Base-by-base conservation (phyloP, 2,888 invertebrate species). In the Incurvaria masculella region DNA sequence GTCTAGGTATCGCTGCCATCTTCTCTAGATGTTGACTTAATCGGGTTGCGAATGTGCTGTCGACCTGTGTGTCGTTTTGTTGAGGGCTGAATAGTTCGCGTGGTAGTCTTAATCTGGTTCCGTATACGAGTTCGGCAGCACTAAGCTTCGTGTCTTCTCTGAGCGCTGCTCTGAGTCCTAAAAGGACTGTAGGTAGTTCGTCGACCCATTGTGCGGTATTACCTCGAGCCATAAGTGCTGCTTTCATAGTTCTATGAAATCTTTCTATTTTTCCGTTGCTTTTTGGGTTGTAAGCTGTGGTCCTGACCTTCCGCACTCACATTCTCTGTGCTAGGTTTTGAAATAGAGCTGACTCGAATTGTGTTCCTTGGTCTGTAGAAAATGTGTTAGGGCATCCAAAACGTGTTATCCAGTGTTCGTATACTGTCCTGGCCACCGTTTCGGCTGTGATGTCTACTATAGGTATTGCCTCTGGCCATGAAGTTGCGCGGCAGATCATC, bases 211-310 rank as follows among this genome's bases (percentile, higher is more conserved):
- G 4, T 4, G 10, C 42, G 2, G 38, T 16, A 17, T 42, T 21
- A 19, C 44, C 19, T 8, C 53, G 42, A 8, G 53, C 50, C 38
- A 42, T 46, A 14, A 50, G 38, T 1, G 68, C 59, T 3, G 61
- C 52, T 52, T 71, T 70, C 26, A 70, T 51, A 2, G 59, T 55
- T 1, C 68, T 51, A 51, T 71, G 68, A 45, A 60, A 62, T 4
- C 66, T 52, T 51, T 71, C 67, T 4, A 72, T 57, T 42, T 66
- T 55, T 1, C 66, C 68, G 46, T 72, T 69, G 1, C 62, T 51
- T 27, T 60, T 57, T 21, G 68, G 61, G 49, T 68, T 63, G 51
- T 65, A 65, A 11, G 62, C 54, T 0, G 64, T 62, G 2, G 64
- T 65, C 19, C 51, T 42, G 0, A 48, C 40, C n/a, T 52, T 52